These are phyloP conservation scores for Thera obeliscata DNA, from an alignment of 2,888 invertebrate genomes.

Conservation along the genomic window DNA sequence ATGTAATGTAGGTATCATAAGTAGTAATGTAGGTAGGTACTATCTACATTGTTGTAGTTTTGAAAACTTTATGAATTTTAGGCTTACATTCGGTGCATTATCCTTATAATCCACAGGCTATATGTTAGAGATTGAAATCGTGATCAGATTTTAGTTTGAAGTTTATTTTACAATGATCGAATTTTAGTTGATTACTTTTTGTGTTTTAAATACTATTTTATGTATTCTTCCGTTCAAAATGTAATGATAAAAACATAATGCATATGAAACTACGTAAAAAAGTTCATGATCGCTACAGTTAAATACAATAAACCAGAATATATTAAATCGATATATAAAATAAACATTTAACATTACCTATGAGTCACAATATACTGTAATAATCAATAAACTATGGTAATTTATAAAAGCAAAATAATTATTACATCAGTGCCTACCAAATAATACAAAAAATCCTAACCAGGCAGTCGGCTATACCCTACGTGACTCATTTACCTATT, in stretches of 20 bases:
- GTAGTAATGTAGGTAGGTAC: no score
- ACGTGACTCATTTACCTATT: slow-evolving; percentile 11
- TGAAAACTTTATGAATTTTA: neutral
- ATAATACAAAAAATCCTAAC: slow-evolving; percentile 15
- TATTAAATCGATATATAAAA: no score
- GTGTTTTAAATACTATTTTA: neutral
- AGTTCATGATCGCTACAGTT: no score
- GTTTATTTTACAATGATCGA: slow-evolving; percentile 9
- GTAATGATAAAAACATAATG: no score
- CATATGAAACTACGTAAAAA: no score
- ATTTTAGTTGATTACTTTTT: slow-evolving; percentile 3
- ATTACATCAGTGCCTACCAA: slow-evolving; percentile 1
- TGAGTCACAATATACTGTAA: no score
- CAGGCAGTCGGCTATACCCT: neutral
- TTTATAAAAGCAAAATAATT: no score
- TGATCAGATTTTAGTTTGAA: slow-evolving; percentile 20
- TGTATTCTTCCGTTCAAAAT: neutral
- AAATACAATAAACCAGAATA: no score
- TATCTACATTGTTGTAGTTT: no score
- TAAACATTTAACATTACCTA: no score
- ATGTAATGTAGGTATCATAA: no score
- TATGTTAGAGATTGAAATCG: slow-evolving; percentile 21
- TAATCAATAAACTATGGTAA: no score
- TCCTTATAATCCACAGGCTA: slow-evolving; percentile 26
- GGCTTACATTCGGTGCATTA: slow-evolving; percentile 8